Evolutionary conservation across 2,888 invertebrate genomes (phyloP).

Genomic region (Eucera pruinosa): DNA sequence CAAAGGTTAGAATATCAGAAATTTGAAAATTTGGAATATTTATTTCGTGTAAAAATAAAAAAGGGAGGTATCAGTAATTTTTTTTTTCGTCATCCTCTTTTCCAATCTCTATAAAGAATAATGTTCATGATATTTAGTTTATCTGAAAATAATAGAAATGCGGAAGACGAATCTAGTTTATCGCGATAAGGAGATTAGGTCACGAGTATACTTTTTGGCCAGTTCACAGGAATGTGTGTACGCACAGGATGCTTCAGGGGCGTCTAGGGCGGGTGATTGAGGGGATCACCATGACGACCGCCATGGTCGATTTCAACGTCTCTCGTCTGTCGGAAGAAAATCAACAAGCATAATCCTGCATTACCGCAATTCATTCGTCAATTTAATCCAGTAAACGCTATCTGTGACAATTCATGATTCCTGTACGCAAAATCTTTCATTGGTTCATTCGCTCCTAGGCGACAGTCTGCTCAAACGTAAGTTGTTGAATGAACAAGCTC

Average conservation of each 20-base stretch:
- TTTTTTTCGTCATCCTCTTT: neutral
- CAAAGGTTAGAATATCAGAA: too few relatives aligned
- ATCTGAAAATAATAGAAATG: too few relatives aligned
- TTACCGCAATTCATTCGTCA: slow-evolving; percentile 7
- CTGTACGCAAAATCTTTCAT: neutral
- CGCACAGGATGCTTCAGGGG: slow-evolving; percentile 52
- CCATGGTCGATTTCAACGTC: slow-evolving; percentile 77
- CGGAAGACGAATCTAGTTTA: neutral
- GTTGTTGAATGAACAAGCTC: neutral
- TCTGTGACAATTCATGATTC: neutral
- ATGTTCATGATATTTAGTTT: neutral
- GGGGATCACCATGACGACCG: slow-evolving; percentile 77
- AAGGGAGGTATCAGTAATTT: neutral
- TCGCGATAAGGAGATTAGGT: slow-evolving; percentile 20
- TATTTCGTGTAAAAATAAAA: too few relatives aligned
- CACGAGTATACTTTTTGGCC: slow-evolving; percentile 27
- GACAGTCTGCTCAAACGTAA: neutral
- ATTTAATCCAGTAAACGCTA: slow-evolving; percentile 3
- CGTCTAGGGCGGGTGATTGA: slow-evolving; percentile 60
- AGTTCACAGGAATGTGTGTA: slow-evolving; percentile 12
- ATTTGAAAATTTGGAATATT: too few relatives aligned
- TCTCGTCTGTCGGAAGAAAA: slow-evolving; percentile 50
- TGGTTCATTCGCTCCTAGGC: neutral
- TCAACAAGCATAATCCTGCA: slow-evolving; percentile 49
- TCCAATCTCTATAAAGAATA: neutral